These are phyloP conservation scores for Macrocentrus cingulum DNA, from an alignment of 1,140 invertebrate species.

Conservation along the genomic window DNA sequence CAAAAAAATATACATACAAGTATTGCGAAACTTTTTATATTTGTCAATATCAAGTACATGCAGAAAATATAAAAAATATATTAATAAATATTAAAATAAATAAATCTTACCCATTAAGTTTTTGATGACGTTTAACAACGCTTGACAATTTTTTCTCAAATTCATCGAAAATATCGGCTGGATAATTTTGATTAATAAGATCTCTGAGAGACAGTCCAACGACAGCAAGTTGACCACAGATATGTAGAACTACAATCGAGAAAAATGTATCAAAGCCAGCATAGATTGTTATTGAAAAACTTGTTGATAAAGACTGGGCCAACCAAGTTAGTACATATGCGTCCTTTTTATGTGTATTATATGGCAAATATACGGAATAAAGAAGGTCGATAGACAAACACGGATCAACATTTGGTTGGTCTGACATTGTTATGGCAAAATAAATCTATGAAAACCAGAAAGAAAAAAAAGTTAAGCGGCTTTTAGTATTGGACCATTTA, in stretches of 20 bases:
- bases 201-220: constrained; percentile 22
- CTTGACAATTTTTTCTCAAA: constrained; percentile 1
- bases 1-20: too few species aligned
- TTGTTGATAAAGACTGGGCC: constrained; percentile 49
- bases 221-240: constrained; percentile 55
- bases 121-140: neutral
- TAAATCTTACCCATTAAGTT: neutral
- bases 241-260: constrained; percentile 55
- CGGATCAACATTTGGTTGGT: constrained; percentile 21
- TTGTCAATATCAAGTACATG: too few species aligned
- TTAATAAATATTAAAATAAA: neutral
- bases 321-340: constrained; percentile 54
- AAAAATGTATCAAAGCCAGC: constrained; percentile 56
- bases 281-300: constrained; percentile 49
- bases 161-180: neutral
- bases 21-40: too few species aligned
- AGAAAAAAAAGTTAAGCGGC: too few species aligned
- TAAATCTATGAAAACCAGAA: constrained; percentile 22
- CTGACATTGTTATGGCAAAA: constrained; percentile 14
- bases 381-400: constrained; percentile 24
- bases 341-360: constrained; percentile 49
- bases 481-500: too few species aligned
- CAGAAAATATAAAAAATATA: too few species aligned
- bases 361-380: constrained; percentile 42
- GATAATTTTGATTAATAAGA: neutral